Evolutionary conservation across 2,113 vertebrate species (phyloP).

Genomic region (Deroptyus accipitrinus): DNA sequence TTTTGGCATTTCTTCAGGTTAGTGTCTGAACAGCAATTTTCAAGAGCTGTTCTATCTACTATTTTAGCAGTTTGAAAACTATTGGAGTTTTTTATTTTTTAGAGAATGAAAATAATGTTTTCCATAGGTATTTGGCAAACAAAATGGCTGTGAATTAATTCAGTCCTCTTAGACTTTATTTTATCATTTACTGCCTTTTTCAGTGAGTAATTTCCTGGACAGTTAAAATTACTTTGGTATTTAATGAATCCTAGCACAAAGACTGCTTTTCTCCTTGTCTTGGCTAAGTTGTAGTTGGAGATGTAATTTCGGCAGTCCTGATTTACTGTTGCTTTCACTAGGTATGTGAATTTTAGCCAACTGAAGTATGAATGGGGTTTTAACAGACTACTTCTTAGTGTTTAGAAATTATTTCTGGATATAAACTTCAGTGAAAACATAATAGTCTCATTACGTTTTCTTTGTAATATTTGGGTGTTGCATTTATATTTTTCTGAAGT

Average conservation of each 20-base stretch:
- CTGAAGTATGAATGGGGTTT: neutral
- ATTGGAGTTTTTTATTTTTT: neutral
- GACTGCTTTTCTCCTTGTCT: neutral
- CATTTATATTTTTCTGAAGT: neutral
- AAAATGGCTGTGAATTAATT: neutral
- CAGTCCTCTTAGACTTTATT: neutral
- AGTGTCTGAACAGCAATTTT: neutral
- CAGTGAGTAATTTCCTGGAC: neutral
- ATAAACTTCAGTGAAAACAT: neutral
- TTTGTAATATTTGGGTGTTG: neutral
- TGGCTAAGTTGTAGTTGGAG: neutral
- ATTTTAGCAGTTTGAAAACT: neutral
- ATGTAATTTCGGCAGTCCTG: neutral
- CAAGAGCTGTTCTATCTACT: neutral
- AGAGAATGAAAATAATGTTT: neutral
- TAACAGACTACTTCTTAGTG: neutral
- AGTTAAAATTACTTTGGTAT: neutral
- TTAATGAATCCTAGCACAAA: neutral
- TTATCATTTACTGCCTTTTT: neutral
- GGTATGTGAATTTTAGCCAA: neutral
- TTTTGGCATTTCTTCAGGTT: neutral
- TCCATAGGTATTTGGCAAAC: neutral
- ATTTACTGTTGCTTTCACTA: neutral
- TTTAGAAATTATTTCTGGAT: neutral
- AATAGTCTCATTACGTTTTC: neutral